Conservation (phyloP, 2,113 vertebrate genomes). For the Lepus europaeus region DNA sequence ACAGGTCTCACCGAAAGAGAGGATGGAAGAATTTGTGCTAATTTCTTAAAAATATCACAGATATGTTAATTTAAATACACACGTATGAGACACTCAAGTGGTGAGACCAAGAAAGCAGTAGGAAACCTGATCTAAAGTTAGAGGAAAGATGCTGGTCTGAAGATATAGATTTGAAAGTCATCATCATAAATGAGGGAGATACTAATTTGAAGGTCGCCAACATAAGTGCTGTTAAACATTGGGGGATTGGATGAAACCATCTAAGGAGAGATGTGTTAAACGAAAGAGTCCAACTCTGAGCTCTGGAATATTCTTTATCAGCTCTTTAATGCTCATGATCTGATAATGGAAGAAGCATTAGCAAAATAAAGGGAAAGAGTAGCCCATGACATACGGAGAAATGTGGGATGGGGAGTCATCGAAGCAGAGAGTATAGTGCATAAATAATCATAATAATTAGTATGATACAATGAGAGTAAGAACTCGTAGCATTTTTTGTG, state of each 20-base stretch:
- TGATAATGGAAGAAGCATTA: neutral
- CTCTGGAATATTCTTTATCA: too few species aligned
- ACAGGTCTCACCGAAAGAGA: neutral
- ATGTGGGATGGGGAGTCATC: neutral
- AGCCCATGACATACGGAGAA: neutral
- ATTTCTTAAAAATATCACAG: neutral
- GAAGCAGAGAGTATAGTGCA: neutral
- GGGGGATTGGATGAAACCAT: neutral
- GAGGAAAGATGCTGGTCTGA: neutral
- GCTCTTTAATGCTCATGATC: neutral
- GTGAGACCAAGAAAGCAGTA: neutral
- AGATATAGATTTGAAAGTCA: neutral
- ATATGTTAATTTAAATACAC: neutral
- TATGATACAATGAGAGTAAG: neutral
- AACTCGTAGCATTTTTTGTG: neutral
- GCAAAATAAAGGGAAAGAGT: neutral
- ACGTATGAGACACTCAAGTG: neutral
- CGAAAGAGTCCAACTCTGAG: neutral
- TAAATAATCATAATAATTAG: too few species aligned
- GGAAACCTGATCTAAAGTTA: neutral
- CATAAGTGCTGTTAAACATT: neutral
- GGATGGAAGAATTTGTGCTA: neutral
- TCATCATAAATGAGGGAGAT: neutral
- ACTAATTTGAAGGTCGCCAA: neutral
- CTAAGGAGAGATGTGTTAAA: neutral